These are phyloP conservation scores for Notodonta ziczac DNA, from an alignment of 2,888 invertebrate genomes.

Conservation along the genomic window DNA sequence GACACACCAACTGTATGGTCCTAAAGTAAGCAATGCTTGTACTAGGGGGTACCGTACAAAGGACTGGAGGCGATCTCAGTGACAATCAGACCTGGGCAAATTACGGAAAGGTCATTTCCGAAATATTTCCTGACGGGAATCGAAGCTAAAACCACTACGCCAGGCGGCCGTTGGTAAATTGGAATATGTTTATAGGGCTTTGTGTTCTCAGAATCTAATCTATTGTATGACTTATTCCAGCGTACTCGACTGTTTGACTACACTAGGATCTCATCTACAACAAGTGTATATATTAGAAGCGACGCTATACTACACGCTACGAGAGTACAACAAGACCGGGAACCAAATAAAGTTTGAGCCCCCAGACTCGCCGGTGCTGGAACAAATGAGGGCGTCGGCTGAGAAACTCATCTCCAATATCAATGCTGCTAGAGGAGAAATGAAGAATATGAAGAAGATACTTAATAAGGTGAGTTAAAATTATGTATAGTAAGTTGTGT, in stretches of 20 bases:
- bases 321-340: conserved; percentile 62
- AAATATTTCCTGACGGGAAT: too few relatives aligned
- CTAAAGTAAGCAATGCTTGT: too few relatives aligned
- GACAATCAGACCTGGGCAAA: too few relatives aligned
- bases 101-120: too few relatives aligned
- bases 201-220: too few relatives aligned
- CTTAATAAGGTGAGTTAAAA: conserved; percentile 57
- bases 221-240: conserved; percentile 62
- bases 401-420: conserved; percentile 58
- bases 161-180: too few relatives aligned
- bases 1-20: too few relatives aligned
- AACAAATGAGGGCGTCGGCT: conserved; percentile 49
- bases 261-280: conserved; percentile 82
- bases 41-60: too few relatives aligned
- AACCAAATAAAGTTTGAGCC: conserved; percentile 67
- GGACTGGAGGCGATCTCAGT: too few relatives aligned
- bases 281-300: conserved; percentile 85
- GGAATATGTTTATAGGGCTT: too few relatives aligned
- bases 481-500: neutral
- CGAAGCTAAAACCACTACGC: too few relatives aligned
- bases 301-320: conserved; percentile 80
- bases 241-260: conserved; percentile 80
- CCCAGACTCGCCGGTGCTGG: conserved; percentile 58
- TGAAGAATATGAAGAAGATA: conserved; percentile 55
- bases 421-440: conserved; percentile 58